A percentile compares a stretch with the other conserved stretches of the same genome.
These are phyloP conservation scores for Parapristionchus giblindavisi DNA, from an alignment of 2,888 invertebrate species.

Conservation along the genomic window DNA sequence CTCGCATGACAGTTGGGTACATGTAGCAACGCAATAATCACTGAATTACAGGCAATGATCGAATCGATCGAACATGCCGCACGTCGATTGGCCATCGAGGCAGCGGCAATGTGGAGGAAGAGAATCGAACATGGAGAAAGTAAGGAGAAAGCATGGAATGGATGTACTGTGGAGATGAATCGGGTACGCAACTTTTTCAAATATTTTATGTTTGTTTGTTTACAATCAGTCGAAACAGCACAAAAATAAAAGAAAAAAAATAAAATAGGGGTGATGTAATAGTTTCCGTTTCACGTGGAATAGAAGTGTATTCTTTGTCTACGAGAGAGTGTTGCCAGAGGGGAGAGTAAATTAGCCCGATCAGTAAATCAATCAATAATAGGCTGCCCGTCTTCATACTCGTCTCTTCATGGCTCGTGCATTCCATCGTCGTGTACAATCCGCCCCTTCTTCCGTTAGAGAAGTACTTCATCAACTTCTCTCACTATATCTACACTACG, in stretches of 20 bases:
- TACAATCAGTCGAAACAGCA: no score
- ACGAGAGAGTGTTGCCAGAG: no score
- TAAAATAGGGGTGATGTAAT: no score
- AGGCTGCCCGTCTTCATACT: constrained; percentile 20
- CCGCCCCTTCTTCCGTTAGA: neutral
- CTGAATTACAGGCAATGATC: neutral
- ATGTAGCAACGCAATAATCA: no score
- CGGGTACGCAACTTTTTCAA: constrained; percentile 11
- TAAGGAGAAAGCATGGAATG: constrained; percentile 34
- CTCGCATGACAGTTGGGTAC: no score
- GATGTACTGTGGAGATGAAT: constrained; percentile 32
- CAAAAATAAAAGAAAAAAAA: no score
- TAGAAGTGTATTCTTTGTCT: no score
- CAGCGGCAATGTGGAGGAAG: neutral
- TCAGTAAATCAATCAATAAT: neutral
- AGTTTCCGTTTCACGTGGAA: no score
- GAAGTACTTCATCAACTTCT: neutral
- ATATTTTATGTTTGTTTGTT: no score
- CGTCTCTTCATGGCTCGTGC: constrained; percentile 26
- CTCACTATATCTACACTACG: constrained; percentile 26
- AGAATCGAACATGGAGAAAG: neutral
- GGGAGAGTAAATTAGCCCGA: no score
- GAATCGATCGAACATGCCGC: constrained; percentile 16
- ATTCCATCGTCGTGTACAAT: neutral
- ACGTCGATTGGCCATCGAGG: neutral